Percentiles rank a stretch among this genome's conserved stretches.
Conservation (phyloP, 35 echinoderm and acorn worm species). For the Ptychodera flava region DNA sequence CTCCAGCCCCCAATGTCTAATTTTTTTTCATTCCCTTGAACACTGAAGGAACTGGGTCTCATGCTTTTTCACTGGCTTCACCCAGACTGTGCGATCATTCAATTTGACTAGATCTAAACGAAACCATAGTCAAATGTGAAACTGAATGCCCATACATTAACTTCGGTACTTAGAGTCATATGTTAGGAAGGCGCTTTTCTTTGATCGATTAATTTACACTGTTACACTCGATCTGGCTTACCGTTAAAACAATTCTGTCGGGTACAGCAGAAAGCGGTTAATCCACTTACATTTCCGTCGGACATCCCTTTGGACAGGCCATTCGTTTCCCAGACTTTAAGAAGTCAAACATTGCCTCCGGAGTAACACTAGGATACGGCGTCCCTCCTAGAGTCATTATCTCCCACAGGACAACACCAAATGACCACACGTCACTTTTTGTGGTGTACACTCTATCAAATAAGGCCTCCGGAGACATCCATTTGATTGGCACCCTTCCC, state of each 20-base stretch:
- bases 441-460: slow-evolving; percentile 96
- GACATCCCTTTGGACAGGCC: slow-evolving; percentile 82
- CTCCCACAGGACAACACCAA: slow-evolving; percentile 94
- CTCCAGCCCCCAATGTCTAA: too few relatives aligned
- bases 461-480: slow-evolving; percentile 94
- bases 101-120: too few relatives aligned
- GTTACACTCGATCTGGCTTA: too few relatives aligned
- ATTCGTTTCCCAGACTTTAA: slow-evolving; percentile 63
- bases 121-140: too few relatives aligned
- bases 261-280: too few relatives aligned
- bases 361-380: slow-evolving; percentile 84
- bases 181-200: not conserved
- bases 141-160: too few relatives aligned
- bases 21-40: too few relatives aligned
- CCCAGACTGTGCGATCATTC: too few relatives aligned
- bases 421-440: too few relatives aligned
- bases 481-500: slow-evolving; percentile 93
- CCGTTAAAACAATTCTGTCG: too few relatives aligned
- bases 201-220: not conserved
- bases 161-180: not conserved
- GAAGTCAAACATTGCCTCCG: slow-evolving; percentile 97
- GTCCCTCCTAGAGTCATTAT: slow-evolving; percentile 97
- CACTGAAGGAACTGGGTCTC: too few relatives aligned
- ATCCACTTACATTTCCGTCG: slow-evolving; percentile 83
- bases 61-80: too few relatives aligned